phyloP scores from a whole-genome alignment of 1,140 invertebrate species.

The Scaptomyza graminum region DNA sequence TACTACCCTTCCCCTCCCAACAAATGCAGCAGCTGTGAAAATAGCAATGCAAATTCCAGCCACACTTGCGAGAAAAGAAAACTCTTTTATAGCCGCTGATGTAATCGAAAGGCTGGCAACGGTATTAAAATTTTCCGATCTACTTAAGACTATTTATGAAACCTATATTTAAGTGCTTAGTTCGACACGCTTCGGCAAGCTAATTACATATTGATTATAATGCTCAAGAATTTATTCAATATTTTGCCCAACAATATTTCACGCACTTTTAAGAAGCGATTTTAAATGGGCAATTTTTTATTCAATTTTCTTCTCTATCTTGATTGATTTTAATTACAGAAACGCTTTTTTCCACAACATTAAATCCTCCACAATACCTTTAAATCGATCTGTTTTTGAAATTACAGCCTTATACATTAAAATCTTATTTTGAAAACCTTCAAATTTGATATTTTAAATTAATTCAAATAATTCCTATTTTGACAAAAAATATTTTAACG shows the following conservation, averaged over 20 bases:
- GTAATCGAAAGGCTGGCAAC: conserved; percentile 1
- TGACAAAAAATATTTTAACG: too few species aligned
- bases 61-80: not conserved
- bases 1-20: too few species aligned
- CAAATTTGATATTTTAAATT: too few species aligned
- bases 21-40: not conserved
- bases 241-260: conserved; percentile 26
- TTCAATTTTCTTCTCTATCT: not conserved
- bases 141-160: not conserved
- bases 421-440: too few species aligned
- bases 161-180: conserved; percentile 39
- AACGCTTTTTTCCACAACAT: too few species aligned
- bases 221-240: conserved; percentile 14
- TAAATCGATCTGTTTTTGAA: too few species aligned
- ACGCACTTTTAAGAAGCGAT: conserved; percentile 23
- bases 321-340: too few species aligned
- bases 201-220: conserved; percentile 46
- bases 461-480: too few species aligned
- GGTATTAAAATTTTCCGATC: conserved; percentile 1
- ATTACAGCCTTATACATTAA: too few species aligned
- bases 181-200: conserved; percentile 28
- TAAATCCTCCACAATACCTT: too few species aligned
- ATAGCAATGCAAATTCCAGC: not conserved
- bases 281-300: not conserved
- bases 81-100: conserved; percentile 1